phyloP scores from a whole-genome alignment of 2,888 invertebrate species.

The Harpalus rubripes region DNA sequence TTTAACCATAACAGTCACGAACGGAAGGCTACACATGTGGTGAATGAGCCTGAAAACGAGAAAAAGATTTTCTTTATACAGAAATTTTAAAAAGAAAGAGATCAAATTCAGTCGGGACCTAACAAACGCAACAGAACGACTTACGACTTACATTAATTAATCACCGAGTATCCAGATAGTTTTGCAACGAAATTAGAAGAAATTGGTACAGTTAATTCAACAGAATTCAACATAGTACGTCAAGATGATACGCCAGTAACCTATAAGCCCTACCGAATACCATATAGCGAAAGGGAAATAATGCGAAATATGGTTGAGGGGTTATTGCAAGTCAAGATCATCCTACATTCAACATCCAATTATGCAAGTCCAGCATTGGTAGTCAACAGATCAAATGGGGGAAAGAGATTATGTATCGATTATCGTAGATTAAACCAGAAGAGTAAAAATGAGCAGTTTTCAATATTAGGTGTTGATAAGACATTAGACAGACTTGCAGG shows the following conservation, averaged over 20 bases:
- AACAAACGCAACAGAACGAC: too few species aligned
- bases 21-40: too few species aligned
- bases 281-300: too few species aligned
- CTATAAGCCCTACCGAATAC: not conserved
- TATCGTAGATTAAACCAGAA: not conserved
- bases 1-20: too few species aligned
- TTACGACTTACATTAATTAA: too few species aligned
- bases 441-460: not conserved
- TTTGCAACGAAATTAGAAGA: not conserved
- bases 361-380: not conserved
- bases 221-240: not conserved
- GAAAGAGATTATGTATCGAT: not conserved
- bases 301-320: too few species aligned
- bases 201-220: slow-evolving; percentile 6
- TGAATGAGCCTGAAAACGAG: too few species aligned
- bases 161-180: not conserved
- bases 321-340: too few species aligned
- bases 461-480: not conserved
- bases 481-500: not conserved
- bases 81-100: too few species aligned
- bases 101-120: too few species aligned
- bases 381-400: not conserved
- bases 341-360: too few species aligned
- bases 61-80: too few species aligned
- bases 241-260: slow-evolving; percentile 38